These are phyloP conservation scores for Athalia cordata DNA, from an alignment of 2,888 invertebrate species.

Conservation along the genomic window DNA sequence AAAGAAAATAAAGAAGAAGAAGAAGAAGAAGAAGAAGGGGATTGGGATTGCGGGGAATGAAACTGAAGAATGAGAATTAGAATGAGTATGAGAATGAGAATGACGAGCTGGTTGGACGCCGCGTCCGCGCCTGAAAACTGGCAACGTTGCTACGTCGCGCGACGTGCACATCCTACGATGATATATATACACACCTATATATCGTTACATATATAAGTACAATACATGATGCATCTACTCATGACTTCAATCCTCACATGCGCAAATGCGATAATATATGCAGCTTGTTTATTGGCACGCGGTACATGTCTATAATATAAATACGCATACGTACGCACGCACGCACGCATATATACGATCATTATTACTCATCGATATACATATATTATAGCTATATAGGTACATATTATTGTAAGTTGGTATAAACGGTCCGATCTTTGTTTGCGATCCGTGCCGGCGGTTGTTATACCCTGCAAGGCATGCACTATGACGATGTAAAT, in stretches of 20 bases:
- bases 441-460: background rate
- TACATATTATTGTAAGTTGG: background rate
- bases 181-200: background rate
- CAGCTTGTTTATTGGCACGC: slow-evolving; percentile 56
- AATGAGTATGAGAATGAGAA: slow-evolving; percentile 16
- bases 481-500: background rate
- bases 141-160: slow-evolving; percentile 38
- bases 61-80: background rate
- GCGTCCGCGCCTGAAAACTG: slow-evolving; percentile 39
- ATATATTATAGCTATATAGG: background rate
- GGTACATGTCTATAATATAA: background rate
- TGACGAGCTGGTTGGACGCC: slow-evolving; percentile 19
- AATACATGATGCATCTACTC: too few relatives aligned
- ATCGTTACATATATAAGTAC: too few relatives aligned
- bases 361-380: background rate
- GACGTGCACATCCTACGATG: slow-evolving; percentile 45
- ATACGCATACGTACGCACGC: background rate
- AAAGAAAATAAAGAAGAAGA: background rate
- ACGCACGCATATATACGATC: background rate
- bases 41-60: too few relatives aligned
- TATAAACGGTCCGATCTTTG: background rate
- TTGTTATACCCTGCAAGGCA: background rate
- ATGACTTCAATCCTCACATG: background rate
- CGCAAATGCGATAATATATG: slow-evolving; percentile 44
- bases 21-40: too few relatives aligned